phyloP scores from a whole-genome alignment of 2,113 vertebrate genomes.

The Climacteris rufus region DNA sequence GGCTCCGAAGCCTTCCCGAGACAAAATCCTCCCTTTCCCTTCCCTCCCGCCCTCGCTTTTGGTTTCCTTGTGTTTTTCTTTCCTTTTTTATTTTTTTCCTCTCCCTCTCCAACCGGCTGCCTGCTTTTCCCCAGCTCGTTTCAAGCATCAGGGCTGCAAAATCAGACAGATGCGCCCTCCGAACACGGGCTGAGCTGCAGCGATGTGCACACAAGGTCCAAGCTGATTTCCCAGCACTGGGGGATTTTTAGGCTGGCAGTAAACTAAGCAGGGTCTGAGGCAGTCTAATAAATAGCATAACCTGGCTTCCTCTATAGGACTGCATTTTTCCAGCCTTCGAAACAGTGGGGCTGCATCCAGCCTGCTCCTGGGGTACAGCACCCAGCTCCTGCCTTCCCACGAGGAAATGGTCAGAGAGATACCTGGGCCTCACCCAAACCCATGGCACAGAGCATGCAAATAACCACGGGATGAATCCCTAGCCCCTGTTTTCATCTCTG shows the following conservation, averaged over 20 bases:
- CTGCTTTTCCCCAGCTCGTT: neutral
- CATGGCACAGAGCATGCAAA: neutral
- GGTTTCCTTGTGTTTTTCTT: neutral
- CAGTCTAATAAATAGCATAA: neutral
- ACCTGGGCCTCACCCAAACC: neutral
- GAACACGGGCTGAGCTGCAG: neutral
- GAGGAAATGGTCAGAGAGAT: neutral
- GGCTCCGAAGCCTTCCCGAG: neutral
- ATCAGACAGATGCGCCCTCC: neutral
- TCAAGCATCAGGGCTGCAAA: neutral
- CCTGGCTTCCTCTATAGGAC: neutral
- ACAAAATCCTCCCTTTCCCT: neutral
- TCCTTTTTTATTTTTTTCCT: too few species aligned
- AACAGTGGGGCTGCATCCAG: neutral
- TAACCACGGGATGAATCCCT: neutral
- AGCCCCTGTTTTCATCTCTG: neutral
- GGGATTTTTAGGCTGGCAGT: neutral
- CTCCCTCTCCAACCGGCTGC: neutral
- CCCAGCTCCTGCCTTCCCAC: neutral
- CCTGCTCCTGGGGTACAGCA: neutral
- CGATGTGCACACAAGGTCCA: neutral
- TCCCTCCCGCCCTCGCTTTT: neutral
- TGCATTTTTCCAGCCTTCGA: neutral
- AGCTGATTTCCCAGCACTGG: neutral
- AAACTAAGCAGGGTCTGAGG: neutral